Conservation (phyloP, 2,113 vertebrate genomes). For the Lepisosteus oculatus region DNA sequence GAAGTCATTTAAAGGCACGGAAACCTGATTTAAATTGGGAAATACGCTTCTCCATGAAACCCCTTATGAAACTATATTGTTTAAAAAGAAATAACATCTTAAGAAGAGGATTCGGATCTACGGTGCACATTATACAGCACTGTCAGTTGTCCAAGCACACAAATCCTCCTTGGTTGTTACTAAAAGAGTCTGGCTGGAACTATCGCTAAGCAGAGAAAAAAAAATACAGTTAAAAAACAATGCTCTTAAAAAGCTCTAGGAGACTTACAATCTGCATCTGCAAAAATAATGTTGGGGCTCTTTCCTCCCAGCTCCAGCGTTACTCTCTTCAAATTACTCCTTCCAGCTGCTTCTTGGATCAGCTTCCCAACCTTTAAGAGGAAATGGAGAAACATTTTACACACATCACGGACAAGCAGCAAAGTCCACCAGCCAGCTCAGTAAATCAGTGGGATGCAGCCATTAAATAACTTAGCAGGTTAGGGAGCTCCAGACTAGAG, state of each 20-base stretch:
- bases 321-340: constrained; percentile 97
- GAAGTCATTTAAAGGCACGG: constrained; percentile 63
- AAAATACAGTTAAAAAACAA: not conserved
- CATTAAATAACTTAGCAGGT: constrained; percentile 55
- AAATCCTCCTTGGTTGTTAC: no score
- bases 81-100: no score
- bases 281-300: constrained; percentile 98
- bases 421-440: constrained; percentile 39
- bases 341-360: constrained; percentile 98
- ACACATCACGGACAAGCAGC: constrained; percentile 39
- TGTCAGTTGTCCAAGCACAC: no score
- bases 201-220: no score
- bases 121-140: no score
- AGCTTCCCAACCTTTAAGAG: constrained; percentile 88
- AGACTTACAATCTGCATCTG: constrained; percentile 96
- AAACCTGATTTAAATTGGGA: constrained; percentile 43
- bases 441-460: constrained; percentile 49
- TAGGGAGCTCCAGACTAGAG: constrained; percentile 44
- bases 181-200: no score
- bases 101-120: no score
- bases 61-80: constrained; percentile 22
- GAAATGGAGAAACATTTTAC: constrained; percentile 59
- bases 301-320: constrained; percentile 97
- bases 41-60: constrained; percentile 52
- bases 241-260: not conserved